phyloP scores from a whole-genome alignment of 2,888 invertebrate genomes.

The Plebejus melissa region DNA sequence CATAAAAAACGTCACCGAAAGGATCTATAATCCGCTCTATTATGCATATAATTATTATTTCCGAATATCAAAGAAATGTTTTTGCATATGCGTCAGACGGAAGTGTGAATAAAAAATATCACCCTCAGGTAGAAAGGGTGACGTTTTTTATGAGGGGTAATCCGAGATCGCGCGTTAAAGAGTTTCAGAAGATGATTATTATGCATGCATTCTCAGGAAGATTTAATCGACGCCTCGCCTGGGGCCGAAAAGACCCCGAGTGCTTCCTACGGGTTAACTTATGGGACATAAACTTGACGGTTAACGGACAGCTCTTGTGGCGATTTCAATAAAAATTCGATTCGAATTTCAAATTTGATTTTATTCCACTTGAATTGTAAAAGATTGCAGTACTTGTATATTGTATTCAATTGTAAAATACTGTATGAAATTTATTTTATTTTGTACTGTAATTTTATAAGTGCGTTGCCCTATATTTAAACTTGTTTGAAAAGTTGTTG shows the following conservation, averaged over 20 bases:
- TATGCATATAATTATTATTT: constrained; percentile 80
- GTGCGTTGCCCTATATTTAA: not conserved
- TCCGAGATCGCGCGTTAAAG: constrained; percentile 60
- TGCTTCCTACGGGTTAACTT: constrained; percentile 57
- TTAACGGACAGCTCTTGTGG: constrained; percentile 46
- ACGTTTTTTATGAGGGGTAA: constrained; percentile 62
- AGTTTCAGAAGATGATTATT: constrained; percentile 64
- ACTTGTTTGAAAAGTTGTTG: not conserved
- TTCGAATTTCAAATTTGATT: constrained; percentile 14
- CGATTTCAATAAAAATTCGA: constrained; percentile 31
- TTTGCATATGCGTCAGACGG: constrained; percentile 75
- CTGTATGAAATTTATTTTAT: constrained; percentile 10
- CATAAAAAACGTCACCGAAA: constrained; percentile 61
- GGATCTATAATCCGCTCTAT: constrained; percentile 70
- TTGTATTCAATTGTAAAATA: constrained; percentile 8
- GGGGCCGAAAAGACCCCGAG: constrained; percentile 54
- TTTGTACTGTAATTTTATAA: not conserved
- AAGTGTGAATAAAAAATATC: constrained; percentile 77
- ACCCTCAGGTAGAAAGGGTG: constrained; percentile 73
- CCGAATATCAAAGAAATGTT: constrained; percentile 77
- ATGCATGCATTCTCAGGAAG: constrained; percentile 76
- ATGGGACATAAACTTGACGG: constrained; percentile 48
- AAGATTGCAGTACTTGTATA: constrained; percentile 9
- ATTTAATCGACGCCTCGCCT: constrained; percentile 60
- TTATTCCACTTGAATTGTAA: constrained; percentile 2